Percentiles rank a stretch among this genome's conserved stretches.
These are phyloP conservation scores for Drepanosiphum platanoidis DNA, from an alignment of 2,888 invertebrate species.

Conservation along the genomic window DNA sequence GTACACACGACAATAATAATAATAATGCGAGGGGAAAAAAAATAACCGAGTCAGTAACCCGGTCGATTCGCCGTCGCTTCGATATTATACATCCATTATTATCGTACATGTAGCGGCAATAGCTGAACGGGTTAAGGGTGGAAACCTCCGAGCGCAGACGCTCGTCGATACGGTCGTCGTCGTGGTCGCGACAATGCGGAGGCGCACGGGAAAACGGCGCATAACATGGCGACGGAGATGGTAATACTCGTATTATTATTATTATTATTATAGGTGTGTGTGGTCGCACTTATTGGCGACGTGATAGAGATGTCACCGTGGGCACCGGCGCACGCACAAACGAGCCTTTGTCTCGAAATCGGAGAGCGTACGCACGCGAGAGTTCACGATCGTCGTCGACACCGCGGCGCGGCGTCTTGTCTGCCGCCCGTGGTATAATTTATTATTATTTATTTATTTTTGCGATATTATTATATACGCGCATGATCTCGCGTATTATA, in stretches of 20 bases:
- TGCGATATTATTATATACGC: slow-evolving; percentile 50
- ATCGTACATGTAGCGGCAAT: no score
- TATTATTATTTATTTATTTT: slow-evolving; percentile 56
- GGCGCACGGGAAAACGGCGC: background rate
- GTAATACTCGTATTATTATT: no score
- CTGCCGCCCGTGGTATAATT: slow-evolving; percentile 37
- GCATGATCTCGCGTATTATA: no score
- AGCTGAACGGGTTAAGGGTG: background rate
- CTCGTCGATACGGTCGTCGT: background rate
- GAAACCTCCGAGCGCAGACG: background rate
- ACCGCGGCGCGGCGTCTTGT: background rate
- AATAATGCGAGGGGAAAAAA: background rate
- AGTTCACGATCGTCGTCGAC: slow-evolving; percentile 28
- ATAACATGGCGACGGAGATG: no score
- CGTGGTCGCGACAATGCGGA: background rate
- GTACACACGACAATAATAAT: slow-evolving; percentile 5
- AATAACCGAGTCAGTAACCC: no score
- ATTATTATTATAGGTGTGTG: slow-evolving; percentile 57
- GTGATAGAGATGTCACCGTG: slow-evolving; percentile 59
- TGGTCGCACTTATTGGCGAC: slow-evolving; percentile 58
- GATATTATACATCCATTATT: no score
- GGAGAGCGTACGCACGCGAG: background rate
- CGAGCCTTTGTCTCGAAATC: slow-evolving; percentile 34
- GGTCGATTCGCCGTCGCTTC: no score
- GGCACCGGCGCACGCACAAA: slow-evolving; percentile 18